Evolutionary conservation across 2,888 invertebrate genomes (phyloP), one percentile per base, ranked within the genome.

Genomic region (Ophioninae sp.): DNA sequence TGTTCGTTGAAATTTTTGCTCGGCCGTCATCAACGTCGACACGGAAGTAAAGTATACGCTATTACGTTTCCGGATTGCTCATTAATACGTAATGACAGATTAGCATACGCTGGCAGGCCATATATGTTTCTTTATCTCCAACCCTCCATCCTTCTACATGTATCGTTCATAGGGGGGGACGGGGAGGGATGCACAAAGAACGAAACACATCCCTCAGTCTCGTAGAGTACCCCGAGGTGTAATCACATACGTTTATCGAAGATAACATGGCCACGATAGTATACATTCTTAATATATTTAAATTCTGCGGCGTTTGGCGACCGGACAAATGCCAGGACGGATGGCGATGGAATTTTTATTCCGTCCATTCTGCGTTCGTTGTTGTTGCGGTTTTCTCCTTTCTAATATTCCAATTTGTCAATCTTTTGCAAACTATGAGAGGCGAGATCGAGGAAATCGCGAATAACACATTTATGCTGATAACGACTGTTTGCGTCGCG

Each of bases 221-320:
- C n/a, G 5, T 20, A 30, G 2, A 2, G 39, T 59, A 21, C 30
- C 20, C 20, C 20, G 39, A 30, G 20, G 10, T n/a, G 57, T 57
- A 37, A 59, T 37, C 21, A 39, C 21, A 20, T 8, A 21, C 13
- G 37, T 59, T 37, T 10, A 10, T 59, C 30, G 37, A 39, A n/a
- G 37, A 56, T 23, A 44, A 44, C 13, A 20, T 39, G 59, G 37
- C 21, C 30, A 65, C 65, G 56, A n/a, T 37, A 20, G 23, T 21
- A 50, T 37, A 20, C 20, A 59, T 61, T n/a, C 68, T 80, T 13
- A 67, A n/a, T 41, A 20, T 80, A 6, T 62, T 80, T 3, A 74
- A 59, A 61, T 73, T 44, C n/a, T n/a, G 13, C 17, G 80, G 80
- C 3, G 41, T 39, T 61, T 80, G 80, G 80, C 64, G 74, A 44